phyloP scores from a whole-genome alignment of 30 jellyfish, hydroid and myxozoan genomes.

The Hydra vulgaris region DNA sequence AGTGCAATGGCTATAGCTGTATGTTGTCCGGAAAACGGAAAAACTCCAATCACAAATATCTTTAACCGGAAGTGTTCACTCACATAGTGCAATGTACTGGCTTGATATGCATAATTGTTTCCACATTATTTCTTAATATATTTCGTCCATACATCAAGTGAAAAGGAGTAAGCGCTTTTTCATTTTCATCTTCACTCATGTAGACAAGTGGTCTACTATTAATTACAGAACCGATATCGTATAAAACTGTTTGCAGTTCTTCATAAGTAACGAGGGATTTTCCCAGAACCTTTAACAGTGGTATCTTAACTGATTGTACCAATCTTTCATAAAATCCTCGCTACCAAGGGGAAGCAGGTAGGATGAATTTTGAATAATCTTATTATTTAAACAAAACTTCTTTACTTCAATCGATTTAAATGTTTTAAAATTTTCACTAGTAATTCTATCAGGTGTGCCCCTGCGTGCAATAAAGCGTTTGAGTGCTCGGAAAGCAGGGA shows the following conservation, averaged over 20 bases:
- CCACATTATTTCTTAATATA: too few species aligned
- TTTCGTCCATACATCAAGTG: too few species aligned
- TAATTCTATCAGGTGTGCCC: too few species aligned
- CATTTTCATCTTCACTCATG: conserved; percentile 18
- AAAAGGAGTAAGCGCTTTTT: too few species aligned
- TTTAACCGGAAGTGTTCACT: too few species aligned
- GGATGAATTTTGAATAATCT: conserved; percentile 14
- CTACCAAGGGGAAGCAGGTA: conserved; percentile 39
- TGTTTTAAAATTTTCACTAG: conserved; percentile 38
- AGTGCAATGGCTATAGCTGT: too few species aligned
- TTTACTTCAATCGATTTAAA: conserved; percentile 31
- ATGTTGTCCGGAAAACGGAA: too few species aligned
- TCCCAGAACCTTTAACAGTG: conserved; percentile 1
- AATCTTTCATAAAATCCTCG: conserved; percentile 32
- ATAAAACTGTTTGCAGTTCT: conserved; percentile 23
- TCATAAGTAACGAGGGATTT: conserved; percentile 6
- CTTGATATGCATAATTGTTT: too few species aligned
- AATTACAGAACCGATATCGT: conserved; percentile 18
- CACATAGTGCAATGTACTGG: too few species aligned
- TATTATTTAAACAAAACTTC: background rate
- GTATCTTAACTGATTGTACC: conserved; percentile 12
- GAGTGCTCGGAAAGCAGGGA: too few species aligned
- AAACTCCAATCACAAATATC: too few species aligned
- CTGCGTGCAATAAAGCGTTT: too few species aligned
- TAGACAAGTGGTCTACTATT: conserved; percentile 30